Conservation (phyloP, 2,888 invertebrate genomes). For the Gibbula magus region DNA sequence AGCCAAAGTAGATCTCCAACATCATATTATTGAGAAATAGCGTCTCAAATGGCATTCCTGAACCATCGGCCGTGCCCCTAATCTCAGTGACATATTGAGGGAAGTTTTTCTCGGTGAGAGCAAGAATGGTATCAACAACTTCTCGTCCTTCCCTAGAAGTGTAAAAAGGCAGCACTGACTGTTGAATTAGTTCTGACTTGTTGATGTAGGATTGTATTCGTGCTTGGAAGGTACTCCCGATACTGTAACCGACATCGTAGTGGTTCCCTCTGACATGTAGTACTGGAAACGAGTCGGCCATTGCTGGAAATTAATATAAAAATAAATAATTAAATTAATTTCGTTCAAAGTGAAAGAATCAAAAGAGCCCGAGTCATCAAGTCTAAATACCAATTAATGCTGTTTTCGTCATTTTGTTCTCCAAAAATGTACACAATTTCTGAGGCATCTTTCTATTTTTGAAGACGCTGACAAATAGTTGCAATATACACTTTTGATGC, state of each 20-base stretch:
- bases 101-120: background rate
- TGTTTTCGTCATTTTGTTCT: too few relatives aligned
- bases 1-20: slow-evolving; percentile 14
- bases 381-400: too few relatives aligned
- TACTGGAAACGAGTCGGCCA: slow-evolving; percentile 16
- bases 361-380: too few relatives aligned
- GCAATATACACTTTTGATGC: too few relatives aligned
- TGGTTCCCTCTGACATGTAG: slow-evolving; percentile 22
- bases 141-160: slow-evolving; percentile 27
- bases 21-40: slow-evolving; percentile 26
- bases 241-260: slow-evolving; percentile 31
- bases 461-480: too few relatives aligned
- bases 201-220: slow-evolving; percentile 17
- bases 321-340: too few relatives aligned
- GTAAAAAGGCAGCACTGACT: slow-evolving; percentile 28
- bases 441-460: too few relatives aligned
- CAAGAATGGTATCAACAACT: slow-evolving; percentile 5
- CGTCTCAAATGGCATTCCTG: slow-evolving; percentile 30
- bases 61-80: slow-evolving; percentile 25
- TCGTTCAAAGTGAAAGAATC: too few relatives aligned
- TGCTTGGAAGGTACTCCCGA: slow-evolving; percentile 19
- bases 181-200: background rate
- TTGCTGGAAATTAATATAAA: background rate
- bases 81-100: slow-evolving; percentile 32
- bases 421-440: too few relatives aligned